Conservation (phyloP, 2,888 invertebrate genomes). For the Drosophila mettleri region DNA sequence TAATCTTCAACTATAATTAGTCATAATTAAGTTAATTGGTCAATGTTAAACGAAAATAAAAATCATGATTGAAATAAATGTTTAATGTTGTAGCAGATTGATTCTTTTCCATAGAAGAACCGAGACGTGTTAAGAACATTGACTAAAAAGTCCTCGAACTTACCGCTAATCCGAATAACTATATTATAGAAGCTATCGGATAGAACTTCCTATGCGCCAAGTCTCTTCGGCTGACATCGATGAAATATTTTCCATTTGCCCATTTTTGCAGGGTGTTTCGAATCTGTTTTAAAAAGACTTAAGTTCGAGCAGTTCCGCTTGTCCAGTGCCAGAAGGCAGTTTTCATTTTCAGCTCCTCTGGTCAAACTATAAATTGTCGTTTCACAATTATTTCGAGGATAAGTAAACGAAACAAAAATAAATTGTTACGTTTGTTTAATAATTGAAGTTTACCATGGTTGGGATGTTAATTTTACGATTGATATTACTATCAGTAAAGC, state of each 20-base stretch:
- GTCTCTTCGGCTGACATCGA: not conserved
- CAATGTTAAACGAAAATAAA: constrained; percentile 7
- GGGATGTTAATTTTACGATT: too few species aligned
- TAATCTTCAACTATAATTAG: not conserved
- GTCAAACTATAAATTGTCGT: not conserved
- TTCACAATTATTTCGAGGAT: not conserved
- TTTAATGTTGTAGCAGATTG: not conserved
- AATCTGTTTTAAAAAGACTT: not conserved
- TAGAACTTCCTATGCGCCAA: not conserved
- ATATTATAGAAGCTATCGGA: constrained; percentile 3
- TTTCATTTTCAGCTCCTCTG: constrained; percentile 2
- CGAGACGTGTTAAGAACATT: not conserved
- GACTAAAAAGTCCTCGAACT: not conserved
- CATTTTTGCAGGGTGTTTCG: not conserved
- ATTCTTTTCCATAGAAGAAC: not conserved
- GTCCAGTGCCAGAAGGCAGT: too few species aligned
- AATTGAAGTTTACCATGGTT: not conserved
- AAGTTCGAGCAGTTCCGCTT: not conserved
- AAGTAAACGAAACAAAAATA: not conserved
- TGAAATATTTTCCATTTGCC: too few species aligned
- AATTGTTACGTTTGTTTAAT: not conserved
- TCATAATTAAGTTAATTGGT: not conserved
- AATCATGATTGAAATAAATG: not conserved
- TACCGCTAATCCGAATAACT: not conserved
- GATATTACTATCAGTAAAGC: not conserved